phyloP scores from a whole-genome alignment of 2,113 vertebrate species.

The Monopterus albus region DNA sequence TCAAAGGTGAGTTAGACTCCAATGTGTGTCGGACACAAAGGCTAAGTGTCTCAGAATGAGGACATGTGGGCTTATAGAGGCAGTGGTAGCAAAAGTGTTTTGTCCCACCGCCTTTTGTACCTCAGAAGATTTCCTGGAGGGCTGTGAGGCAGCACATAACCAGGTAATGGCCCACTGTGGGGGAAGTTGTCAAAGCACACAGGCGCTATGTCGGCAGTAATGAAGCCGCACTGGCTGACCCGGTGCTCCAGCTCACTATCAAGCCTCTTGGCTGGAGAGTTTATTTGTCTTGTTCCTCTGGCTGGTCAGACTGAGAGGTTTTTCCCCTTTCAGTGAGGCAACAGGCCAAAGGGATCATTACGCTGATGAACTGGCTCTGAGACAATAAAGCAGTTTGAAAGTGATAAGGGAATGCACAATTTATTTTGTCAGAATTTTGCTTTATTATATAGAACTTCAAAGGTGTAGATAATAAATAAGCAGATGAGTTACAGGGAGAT shows the following conservation, averaged over 20 bases:
- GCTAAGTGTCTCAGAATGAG: constrained; percentile 41
- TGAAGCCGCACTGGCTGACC: constrained; percentile 55
- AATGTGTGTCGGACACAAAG: constrained; percentile 34
- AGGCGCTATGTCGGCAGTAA: constrained; percentile 49
- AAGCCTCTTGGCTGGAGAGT: constrained; percentile 27
- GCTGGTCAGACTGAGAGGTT: constrained; percentile 20
- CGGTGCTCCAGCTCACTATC: constrained; percentile 30
- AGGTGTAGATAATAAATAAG: neutral
- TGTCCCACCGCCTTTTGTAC: constrained; percentile 38
- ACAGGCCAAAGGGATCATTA: constrained; percentile 20
- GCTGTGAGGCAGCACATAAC: constrained; percentile 38
- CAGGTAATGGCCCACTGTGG: constrained; percentile 59
- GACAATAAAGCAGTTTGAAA: constrained; percentile 41
- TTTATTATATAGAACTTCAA: neutral
- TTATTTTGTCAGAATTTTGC: constrained; percentile 6
- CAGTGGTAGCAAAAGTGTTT: constrained; percentile 35
- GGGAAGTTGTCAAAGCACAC: constrained; percentile 57
- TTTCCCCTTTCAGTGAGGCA: constrained; percentile 15
- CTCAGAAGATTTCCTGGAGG: constrained; percentile 34
- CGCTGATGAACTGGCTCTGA: constrained; percentile 16
- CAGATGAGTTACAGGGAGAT: constrained; percentile 2
- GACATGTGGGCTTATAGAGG: constrained; percentile 6
- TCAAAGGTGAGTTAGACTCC: constrained; percentile 38
- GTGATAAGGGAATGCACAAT: constrained; percentile 28
- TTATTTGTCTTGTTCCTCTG: constrained; percentile 58